phyloP scores from a whole-genome alignment of 2,113 vertebrate species.

The Vombatus ursinus region DNA sequence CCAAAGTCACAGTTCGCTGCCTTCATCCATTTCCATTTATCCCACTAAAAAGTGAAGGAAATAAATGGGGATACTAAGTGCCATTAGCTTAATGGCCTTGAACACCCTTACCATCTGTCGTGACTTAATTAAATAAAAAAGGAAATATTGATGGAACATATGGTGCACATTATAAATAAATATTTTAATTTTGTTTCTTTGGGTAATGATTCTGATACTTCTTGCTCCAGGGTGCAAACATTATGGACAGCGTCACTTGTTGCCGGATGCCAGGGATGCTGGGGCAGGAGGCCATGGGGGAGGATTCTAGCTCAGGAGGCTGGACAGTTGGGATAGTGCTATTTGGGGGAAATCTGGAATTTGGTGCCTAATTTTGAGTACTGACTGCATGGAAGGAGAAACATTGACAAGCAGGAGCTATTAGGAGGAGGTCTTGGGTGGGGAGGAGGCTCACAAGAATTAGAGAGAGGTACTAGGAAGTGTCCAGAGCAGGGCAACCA shows the following conservation, averaged over 20 bases:
- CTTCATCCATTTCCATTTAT: neutral
- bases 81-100: constrained; percentile 70
- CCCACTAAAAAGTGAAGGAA: constrained; percentile 53
- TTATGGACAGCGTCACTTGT: neutral
- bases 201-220: constrained; percentile 27
- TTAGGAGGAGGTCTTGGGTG: neutral
- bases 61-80: constrained; percentile 63
- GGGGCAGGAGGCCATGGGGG: neutral
- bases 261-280: neutral
- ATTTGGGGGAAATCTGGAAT: neutral
- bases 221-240: constrained; percentile 6
- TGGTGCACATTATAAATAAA: constrained; percentile 68
- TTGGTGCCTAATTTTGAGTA: neutral
- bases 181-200: constrained; percentile 56
- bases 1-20: neutral
- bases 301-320: neutral
- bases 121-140: constrained; percentile 76
- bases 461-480: neutral
- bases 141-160: constrained; percentile 62
- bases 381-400: neutral
- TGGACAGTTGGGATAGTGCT: neutral
- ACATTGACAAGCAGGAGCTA: neutral
- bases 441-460: neutral
- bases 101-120: constrained; percentile 72
- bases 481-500: neutral